Percentiles rank a stretch among this genome's conserved stretches.
These are phyloP conservation scores for Enteromius treurensis DNA, from an alignment of 2,797 vertebrate species.

Conservation along the genomic window DNA sequence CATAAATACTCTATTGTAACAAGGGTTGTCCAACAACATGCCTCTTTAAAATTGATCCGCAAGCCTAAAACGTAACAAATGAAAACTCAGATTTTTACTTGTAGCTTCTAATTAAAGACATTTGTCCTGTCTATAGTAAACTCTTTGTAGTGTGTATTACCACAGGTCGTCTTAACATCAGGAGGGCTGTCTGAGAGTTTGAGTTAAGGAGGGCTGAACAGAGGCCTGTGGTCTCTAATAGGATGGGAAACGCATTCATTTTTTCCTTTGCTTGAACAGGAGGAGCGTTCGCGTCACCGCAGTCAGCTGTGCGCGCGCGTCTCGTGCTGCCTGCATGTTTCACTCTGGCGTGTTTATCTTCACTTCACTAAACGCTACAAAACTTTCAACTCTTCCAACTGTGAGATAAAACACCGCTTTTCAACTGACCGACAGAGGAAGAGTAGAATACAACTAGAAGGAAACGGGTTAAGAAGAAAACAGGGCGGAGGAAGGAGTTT, in stretches of 20 bases:
- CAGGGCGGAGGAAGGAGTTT: constrained; percentile 35
- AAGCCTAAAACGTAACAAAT: background rate
- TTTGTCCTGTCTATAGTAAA: background rate
- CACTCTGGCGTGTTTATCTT: constrained; percentile 8
- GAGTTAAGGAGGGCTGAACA: background rate
- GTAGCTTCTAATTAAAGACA: background rate
- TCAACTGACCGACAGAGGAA: background rate
- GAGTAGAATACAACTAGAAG: constrained; percentile 54
- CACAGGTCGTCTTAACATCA: background rate
- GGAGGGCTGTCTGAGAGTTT: background rate
- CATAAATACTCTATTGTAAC: background rate
- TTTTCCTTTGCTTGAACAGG: constrained; percentile 6
- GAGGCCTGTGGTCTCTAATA: background rate
- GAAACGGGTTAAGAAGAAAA: constrained; percentile 26
- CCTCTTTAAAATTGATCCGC: background rate
- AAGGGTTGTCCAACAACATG: background rate
- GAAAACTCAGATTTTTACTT: background rate
- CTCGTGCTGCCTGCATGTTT: constrained; percentile 1
- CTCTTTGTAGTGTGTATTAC: background rate
- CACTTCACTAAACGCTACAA: background rate
- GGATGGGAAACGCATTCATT: background rate
- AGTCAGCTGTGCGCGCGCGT: constrained; percentile 50
- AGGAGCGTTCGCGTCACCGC: constrained; percentile 35
- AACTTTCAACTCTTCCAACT: background rate
- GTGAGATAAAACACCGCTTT: background rate